Percentiles rank a stretch among this genome's conserved stretches.
These are phyloP conservation scores for Decapterus maruadsi DNA, from an alignment of 2,797 vertebrate species.

Conservation along the genomic window DNA sequence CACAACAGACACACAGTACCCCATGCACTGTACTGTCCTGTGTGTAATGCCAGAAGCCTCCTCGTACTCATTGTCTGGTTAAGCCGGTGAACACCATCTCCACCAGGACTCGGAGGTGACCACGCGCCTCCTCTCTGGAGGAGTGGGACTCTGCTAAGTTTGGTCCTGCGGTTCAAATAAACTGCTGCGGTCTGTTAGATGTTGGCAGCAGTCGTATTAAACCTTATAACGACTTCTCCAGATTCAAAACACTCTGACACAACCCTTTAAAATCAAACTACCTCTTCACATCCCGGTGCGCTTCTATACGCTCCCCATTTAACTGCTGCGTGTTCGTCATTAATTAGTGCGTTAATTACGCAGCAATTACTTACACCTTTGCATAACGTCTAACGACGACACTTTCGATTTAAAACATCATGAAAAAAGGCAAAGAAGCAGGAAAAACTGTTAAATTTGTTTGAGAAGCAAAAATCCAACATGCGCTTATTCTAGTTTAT, in stretches of 20 bases:
- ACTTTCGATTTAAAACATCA: neutral
- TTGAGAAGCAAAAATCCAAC: neutral
- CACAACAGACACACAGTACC: neutral
- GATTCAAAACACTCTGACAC: constrained; percentile 12
- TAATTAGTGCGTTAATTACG: constrained; percentile 58
- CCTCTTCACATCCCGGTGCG: neutral
- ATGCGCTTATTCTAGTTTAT: neutral
- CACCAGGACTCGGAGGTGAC: neutral
- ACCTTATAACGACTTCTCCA: constrained; percentile 53
- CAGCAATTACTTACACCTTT: constrained; percentile 51
- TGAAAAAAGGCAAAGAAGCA: rapidly evolving
- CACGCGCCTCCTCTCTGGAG: neutral
- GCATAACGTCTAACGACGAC: neutral
- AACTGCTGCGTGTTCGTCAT: neutral
- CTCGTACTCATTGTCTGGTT: neutral
- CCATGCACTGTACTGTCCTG: neutral
- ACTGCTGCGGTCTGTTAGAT: constrained; percentile 20
- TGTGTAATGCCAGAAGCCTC: constrained; percentile 4
- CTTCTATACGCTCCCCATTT: neutral
- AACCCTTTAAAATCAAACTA: neutral
- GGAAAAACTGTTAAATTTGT: neutral
- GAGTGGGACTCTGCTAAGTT: constrained; percentile 13
- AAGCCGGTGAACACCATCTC: neutral
- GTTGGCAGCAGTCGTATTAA: constrained; percentile 35
- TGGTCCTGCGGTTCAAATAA: constrained; percentile 18